Percentiles rank a stretch among this genome's conserved stretches.
Evolutionary conservation across 2,113 vertebrate species (phyloP).

Genomic region (Rhabdomys dilectus): DNA sequence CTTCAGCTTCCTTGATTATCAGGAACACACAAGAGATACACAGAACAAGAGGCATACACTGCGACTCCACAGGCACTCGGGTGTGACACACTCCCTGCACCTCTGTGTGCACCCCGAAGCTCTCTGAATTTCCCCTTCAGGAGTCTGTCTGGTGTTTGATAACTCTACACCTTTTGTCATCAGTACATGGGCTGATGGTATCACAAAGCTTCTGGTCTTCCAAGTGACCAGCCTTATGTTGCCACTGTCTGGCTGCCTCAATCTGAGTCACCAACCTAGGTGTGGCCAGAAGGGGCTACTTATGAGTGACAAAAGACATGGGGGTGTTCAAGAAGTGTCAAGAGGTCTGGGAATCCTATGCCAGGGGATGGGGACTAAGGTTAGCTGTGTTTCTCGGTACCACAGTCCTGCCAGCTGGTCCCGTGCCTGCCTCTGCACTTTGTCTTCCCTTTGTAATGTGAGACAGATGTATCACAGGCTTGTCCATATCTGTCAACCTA

Average conservation of each 20-base stretch:
- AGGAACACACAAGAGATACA: background rate
- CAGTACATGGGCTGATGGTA: background rate
- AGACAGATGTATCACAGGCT: background rate
- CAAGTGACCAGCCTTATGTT: background rate
- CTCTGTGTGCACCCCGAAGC: no score
- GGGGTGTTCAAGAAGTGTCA: accelerated
- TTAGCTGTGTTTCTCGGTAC: accelerated
- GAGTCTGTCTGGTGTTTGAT: background rate
- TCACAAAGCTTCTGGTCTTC: background rate
- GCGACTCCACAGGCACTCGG: background rate
- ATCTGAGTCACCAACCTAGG: background rate
- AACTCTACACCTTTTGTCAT: background rate
- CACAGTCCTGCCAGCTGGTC: accelerated
- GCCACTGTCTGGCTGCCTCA: no score
- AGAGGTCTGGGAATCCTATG: background rate
- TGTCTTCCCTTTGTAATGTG: background rate
- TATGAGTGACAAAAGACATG: background rate
- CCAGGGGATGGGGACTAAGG: background rate
- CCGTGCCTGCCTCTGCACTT: accelerated
- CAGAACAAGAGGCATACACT: background rate
- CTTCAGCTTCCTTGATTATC: background rate
- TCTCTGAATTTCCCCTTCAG: accelerated
- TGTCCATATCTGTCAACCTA: accelerated
- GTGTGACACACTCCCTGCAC: background rate
- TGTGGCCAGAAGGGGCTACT: background rate